Percentiles rank a stretch among this genome's conserved stretches.
Evolutionary conservation across 2,888 invertebrate genomes (phyloP).

Genomic region (Empis livida): DNA sequence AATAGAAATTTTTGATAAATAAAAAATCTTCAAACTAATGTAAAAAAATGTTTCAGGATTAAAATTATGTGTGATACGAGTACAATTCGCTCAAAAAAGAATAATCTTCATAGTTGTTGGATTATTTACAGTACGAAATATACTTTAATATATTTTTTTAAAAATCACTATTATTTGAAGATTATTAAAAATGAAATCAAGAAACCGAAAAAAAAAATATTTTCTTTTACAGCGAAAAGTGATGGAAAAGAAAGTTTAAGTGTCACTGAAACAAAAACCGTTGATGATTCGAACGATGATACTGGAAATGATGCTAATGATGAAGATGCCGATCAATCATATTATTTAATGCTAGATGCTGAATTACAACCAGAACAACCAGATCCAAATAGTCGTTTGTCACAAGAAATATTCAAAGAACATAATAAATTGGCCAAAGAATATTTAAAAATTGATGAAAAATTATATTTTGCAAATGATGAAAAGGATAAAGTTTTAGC

Average conservation of each 20-base stretch:
- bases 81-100: conserved; percentile 48
- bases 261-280: conserved; percentile 31
- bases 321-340: conserved; percentile 34
- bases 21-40: no score
- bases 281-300: conserved; percentile 12
- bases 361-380: conserved; percentile 76
- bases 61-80: conserved; percentile 47
- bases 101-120: conserved; percentile 59
- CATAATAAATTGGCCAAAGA: conserved; percentile 80
- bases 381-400: conserved; percentile 60
- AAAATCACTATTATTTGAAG: neutral
- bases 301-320: conserved; percentile 14
- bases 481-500: conserved; percentile 62
- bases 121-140: conserved; percentile 52
- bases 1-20: no score
- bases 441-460: conserved; percentile 78
- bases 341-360: conserved; percentile 65
- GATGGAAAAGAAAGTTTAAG: conserved; percentile 33
- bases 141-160: conserved; percentile 4
- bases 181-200: neutral
- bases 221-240: conserved; percentile 26
- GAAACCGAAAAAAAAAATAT: neutral
- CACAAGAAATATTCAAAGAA: conserved; percentile 74
- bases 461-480: conserved; percentile 66
- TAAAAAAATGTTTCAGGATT: no score